Conservation (phyloP, 2,888 invertebrate genomes). For the Anticlea derivata region DNA sequence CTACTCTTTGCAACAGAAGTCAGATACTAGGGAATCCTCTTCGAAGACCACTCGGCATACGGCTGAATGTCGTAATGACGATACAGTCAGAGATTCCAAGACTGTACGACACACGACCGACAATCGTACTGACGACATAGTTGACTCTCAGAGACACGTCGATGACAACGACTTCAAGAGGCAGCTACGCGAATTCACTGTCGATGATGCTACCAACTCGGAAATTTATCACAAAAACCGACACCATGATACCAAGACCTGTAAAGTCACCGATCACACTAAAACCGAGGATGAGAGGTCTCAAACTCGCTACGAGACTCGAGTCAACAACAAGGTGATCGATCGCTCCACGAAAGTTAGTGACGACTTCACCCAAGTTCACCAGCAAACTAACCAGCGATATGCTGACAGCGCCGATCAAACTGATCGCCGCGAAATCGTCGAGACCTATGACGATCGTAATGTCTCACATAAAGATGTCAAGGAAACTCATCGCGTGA, state of each 20-base stretch:
- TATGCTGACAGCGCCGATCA: constrained; percentile 44
- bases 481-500: constrained; percentile 44
- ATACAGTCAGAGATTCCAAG: constrained; percentile 41
- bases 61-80: constrained; percentile 42
- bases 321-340: constrained; percentile 35
- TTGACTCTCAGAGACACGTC: constrained; percentile 64
- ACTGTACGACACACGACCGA: constrained; percentile 50
- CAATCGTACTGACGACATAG: constrained; percentile 52
- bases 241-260: constrained; percentile 34
- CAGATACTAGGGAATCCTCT: constrained; percentile 53
- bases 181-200: constrained; percentile 44
- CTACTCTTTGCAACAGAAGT: constrained; percentile 55
- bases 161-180: constrained; percentile 64
- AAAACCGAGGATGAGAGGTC: constrained; percentile 37
- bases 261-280: constrained; percentile 36
- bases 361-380: constrained; percentile 36
- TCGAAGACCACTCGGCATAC: constrained; percentile 53
- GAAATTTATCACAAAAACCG: constrained; percentile 33
- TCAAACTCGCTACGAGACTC: constrained; percentile 28
- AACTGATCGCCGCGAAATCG: constrained; percentile 39
- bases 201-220: constrained; percentile 40
- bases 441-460: constrained; percentile 35
- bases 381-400: constrained; percentile 33
- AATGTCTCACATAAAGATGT: constrained; percentile 37
- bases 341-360: constrained; percentile 37